These are phyloP conservation scores for Mimachlamys varia DNA, from an alignment of 2,888 invertebrate genomes.

Conservation along the genomic window DNA sequence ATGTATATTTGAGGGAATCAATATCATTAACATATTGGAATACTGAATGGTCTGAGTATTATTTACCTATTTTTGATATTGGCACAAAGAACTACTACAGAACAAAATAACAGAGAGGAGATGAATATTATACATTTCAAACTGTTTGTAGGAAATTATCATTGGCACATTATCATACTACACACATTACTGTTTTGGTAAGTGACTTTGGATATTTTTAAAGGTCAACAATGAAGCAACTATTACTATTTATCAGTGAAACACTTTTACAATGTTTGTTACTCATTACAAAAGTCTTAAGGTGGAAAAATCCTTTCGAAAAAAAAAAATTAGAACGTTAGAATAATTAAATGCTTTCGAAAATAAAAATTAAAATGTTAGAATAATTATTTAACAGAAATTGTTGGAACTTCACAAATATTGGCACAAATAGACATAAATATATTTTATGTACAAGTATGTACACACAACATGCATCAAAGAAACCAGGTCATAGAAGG, in stretches of 20 bases:
- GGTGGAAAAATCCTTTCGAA: too few species aligned
- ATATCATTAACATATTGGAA: not conserved
- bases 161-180: not conserved
- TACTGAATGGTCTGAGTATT: slow-evolving; percentile 4
- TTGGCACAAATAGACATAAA: slow-evolving; percentile 22
- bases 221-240: too few species aligned
- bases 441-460: not conserved
- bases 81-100: not conserved
- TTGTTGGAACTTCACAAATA: too few species aligned
- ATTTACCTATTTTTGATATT: not conserved
- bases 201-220: too few species aligned
- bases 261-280: too few species aligned
- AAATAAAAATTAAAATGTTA: too few species aligned
- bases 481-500: not conserved
- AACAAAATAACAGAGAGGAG: not conserved
- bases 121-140: not conserved
- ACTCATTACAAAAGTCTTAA: too few species aligned
- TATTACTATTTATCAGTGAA: too few species aligned
- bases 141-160: not conserved
- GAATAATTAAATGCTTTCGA: too few species aligned
- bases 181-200: too few species aligned
- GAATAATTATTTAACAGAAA: too few species aligned
- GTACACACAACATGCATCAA: slow-evolving; percentile 22
- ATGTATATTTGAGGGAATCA: not conserved
- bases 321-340: too few species aligned